A percentile compares a stretch with the other conserved stretches of the same genome.
These are phyloP conservation scores for Corydoras maculifer DNA, from an alignment of 2,113 vertebrate species.

Conservation along the genomic window DNA sequence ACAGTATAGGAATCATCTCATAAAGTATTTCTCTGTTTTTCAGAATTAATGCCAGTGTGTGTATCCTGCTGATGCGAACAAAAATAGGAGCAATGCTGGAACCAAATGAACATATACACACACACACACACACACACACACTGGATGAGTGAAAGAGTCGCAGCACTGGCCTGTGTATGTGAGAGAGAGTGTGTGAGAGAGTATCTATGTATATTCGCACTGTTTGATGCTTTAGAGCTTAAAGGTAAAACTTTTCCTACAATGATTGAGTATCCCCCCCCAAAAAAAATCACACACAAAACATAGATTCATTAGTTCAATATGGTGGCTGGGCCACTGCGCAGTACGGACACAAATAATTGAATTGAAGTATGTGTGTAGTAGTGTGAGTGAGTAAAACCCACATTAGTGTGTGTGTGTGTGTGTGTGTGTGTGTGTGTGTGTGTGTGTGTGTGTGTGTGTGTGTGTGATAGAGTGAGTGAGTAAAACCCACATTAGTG, in stretches of 20 bases:
- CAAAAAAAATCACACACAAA: not conserved
- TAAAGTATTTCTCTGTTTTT: slow-evolving; percentile 4
- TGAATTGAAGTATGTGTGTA: not conserved
- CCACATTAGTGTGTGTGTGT: not conserved
- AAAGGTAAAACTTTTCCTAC: too few relatives aligned
- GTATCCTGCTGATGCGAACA: not conserved
- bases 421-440: not conserved
- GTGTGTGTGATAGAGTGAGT: not conserved
- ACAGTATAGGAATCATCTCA: not conserved
- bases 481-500: not conserved
- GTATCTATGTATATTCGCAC: not conserved
- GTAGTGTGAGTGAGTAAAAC: too few relatives aligned
- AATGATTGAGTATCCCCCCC: not conserved
- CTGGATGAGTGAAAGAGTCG: slow-evolving; percentile 1
- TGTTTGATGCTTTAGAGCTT: not conserved
- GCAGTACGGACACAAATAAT: not conserved
- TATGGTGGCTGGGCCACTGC: slow-evolving; percentile 2
- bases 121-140: not conserved
- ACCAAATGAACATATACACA: not conserved
- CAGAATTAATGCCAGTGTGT: not conserved
- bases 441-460: not conserved
- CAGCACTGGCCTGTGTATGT: not conserved
- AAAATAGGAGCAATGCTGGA: not conserved
- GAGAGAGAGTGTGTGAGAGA: not conserved
- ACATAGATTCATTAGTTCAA: slow-evolving; percentile 37